Base-by-base conservation (phyloP, 2,888 invertebrate genomes). In the Callosobruchus maculatus region DNA sequence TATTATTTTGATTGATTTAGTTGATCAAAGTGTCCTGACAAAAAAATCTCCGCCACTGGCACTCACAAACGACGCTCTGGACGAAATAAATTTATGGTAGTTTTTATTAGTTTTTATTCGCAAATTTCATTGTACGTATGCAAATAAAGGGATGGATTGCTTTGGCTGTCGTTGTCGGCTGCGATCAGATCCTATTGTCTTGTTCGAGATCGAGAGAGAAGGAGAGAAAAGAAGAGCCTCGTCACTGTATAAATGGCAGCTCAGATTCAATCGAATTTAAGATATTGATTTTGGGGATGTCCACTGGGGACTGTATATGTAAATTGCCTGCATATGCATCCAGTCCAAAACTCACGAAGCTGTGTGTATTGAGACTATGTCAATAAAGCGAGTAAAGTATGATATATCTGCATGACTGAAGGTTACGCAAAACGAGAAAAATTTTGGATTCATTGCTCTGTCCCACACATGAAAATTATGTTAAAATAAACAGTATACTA, bases 41-140 rank as follows among this genome's bases (percentile, higher is more conserved):
- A 18, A 49, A 49, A 49, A 49, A n/a, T 20, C 4, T 68, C 20
- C 71, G 69, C 20, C 69, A 71, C 68, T 72, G 71, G 26, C 4
- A 21, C 21, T 31, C 71, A 31, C 73, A 3, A 71, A 73, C 67
- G 70, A 30, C 26, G 31, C 21, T 21, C 26, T 67, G 71, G 74
- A 69, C 66, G 66, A 71, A 71, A 73, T 74, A 84, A 85, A 85
- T 85, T 85, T 84, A 85, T 83, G 78, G 82, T 79, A 82, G 78
- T 79, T 82, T 84, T 84, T 84, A 85, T 85, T 84, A 84, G 83
- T 84, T 84, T 84, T 85, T 84, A 84, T 84, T 84, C 83, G 83
- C 79, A 83, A 84, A 85, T 85, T 84, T 85, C 84, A 84, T 84
- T 84, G 85, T 84, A 84, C 83, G 84, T 84, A 85, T 85, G 85